Percentiles rank a stretch among this genome's conserved stretches.
Evolutionary conservation across 2,888 invertebrate species (phyloP).

Genomic region (Leucophenga maculata): DNA sequence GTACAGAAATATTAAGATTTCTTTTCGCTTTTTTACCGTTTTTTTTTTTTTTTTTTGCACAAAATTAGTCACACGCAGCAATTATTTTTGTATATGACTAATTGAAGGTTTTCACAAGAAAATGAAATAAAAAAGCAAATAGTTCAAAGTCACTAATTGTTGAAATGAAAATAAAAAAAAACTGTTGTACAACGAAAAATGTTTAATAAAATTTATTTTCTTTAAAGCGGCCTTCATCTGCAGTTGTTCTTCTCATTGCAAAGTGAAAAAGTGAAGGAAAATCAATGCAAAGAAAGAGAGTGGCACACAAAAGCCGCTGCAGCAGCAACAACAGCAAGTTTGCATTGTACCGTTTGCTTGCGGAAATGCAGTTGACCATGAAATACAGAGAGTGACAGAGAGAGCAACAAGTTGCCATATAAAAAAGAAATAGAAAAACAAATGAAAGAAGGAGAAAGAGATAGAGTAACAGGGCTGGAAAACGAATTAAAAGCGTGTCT

Average conservation of each 20-base stretch:
- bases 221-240: constrained; percentile 4
- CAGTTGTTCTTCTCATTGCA: constrained; percentile 33
- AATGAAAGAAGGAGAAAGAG: not conserved
- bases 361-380: no score
- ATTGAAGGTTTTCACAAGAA: constrained; percentile 1
- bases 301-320: not conserved
- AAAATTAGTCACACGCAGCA: no score
- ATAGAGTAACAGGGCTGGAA: not conserved
- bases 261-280: not conserved
- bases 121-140: constrained; percentile 27
- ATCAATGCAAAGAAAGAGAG: not conserved
- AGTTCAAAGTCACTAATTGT: constrained; percentile 28
- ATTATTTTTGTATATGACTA: not conserved
- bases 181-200: no score
- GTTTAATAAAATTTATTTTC: constrained; percentile 21
- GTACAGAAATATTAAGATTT: not conserved
- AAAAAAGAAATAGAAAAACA: no score
- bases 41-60: not conserved
- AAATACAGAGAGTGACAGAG: no score
- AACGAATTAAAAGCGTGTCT: no score
- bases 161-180: not conserved
- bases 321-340: no score
- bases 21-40: not conserved
- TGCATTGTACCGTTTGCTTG: no score
- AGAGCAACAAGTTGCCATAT: not conserved